Evolutionary conservation across 2,113 vertebrate species (phyloP).

Genomic region (Gorsachius goisagi): DNA sequence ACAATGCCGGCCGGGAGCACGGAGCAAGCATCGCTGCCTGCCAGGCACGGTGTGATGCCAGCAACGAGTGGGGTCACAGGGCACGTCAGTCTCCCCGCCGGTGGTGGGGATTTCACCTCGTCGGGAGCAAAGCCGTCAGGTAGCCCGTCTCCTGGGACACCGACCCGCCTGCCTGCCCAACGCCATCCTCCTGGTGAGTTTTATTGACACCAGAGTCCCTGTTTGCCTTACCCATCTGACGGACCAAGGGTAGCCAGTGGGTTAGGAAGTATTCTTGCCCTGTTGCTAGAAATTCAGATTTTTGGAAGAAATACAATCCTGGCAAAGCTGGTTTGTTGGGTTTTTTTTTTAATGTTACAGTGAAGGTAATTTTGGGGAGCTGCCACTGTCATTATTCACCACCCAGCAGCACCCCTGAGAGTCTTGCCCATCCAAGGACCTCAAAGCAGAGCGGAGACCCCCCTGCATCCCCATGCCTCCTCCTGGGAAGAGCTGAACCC

Average conservation of each 20-base stretch:
- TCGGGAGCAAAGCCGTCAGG: not conserved
- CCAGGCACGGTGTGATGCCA: not conserved
- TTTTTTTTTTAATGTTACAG: not conserved
- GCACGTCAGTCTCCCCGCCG: rapidly evolving
- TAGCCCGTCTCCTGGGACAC: not conserved
- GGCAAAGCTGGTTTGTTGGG: not conserved
- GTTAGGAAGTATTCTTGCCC: not conserved
- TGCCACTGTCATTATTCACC: not conserved
- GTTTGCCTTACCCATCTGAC: not conserved
- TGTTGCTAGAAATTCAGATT: not conserved
- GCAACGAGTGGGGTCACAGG: rapidly evolving
- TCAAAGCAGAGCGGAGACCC: not conserved
- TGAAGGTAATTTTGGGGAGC: not conserved
- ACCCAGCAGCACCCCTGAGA: not conserved
- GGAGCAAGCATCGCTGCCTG: constrained; percentile 69
- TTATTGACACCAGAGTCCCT: rapidly evolving
- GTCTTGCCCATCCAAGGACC: not conserved
- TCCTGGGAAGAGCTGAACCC: not conserved
- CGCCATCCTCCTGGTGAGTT: not conserved
- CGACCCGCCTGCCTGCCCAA: not conserved
- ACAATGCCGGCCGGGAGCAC: constrained; percentile 58
- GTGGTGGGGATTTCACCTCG: not conserved
- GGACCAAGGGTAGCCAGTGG: rapidly evolving
- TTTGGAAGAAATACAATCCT: not conserved
- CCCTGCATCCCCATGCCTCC: rapidly evolving